Evolutionary conservation across 2,797 vertebrate genomes (phyloP), one percentile per base, ranked within the genome.

Genomic region (Malurus splendens): DNA sequence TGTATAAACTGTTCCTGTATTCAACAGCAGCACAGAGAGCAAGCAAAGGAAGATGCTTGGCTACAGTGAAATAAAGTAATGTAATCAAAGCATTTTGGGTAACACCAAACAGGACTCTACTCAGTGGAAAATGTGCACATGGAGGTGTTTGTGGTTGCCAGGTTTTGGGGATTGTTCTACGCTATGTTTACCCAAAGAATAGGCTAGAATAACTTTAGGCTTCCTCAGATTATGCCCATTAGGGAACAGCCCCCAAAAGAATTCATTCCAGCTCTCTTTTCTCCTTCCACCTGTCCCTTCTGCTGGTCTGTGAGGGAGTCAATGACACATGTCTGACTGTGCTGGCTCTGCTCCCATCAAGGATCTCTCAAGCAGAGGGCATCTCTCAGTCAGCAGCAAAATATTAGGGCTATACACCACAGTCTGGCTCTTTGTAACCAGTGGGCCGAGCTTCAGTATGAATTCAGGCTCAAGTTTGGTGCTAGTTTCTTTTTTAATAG

Each of bases 261-360:
- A 65, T 71, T 80, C 71, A 24, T 60, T 72, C 44, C 36, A n/a
- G 15, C 18, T 81, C 13, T 8, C 2, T 55, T 54, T 78, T 10
- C n/a, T 60, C 3, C 24, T 9, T 0, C 22, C 0, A 0, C 27
- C 42, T 28, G 23, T 62, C 52, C 32, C 25, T 62, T 70, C 52
- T 77, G 9, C 25, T 78, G 25, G 62, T 44, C 32, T 66, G 32
- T 0, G 0, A 1, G 8, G 24, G 13, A 84, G 6, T n/a, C 2
- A 4, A 13, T 30, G 28, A 36, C 42, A 59, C 4, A 0, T 6
- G 5, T 18, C 41, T 55, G 25, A 44, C 45, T 59, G 25, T 44
- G 5, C 50, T 67, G 41, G 30, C 44, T 54, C 54, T 82, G 56
- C 38, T 86, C 17, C 59, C 17, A 12, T 8, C 27, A 25, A 38